These are phyloP conservation scores for Urosaurus nigricauda DNA, from an alignment of 2,797 vertebrate species.

Conservation along the genomic window DNA sequence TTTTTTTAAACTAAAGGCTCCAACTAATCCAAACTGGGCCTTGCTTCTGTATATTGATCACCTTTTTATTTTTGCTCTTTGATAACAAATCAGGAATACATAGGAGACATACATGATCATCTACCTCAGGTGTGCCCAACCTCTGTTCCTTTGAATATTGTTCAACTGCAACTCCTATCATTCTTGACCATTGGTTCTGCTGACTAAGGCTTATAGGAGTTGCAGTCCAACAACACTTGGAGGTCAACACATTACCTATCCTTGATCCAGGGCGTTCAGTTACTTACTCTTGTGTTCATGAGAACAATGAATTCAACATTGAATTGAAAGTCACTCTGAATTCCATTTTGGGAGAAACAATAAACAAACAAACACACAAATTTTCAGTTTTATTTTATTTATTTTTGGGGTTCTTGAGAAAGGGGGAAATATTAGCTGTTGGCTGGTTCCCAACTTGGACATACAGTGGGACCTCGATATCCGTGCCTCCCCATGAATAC, in stretches of 20 bases:
- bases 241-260: no score
- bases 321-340: no score
- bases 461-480: neutral
- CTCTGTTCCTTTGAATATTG: neutral
- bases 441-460: neutral
- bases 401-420: neutral
- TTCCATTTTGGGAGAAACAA: no score
- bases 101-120: neutral
- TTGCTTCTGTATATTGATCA: slow-evolving; percentile 30
- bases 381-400: neutral
- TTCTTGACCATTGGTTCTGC: neutral
- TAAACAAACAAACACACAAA: neutral
- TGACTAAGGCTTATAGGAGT: neutral
- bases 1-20: neutral
- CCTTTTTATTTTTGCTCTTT: slow-evolving; percentile 6
- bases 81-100: slow-evolving; percentile 1
- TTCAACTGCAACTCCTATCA: neutral
- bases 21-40: no score
- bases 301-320: slow-evolving; percentile 28
- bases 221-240: neutral
- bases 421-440: neutral
- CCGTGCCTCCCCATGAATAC: no score
- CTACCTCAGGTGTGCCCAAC: neutral
- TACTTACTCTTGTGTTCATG: slow-evolving; percentile 6
- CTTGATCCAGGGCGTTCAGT: slow-evolving; percentile 8